Base-by-base conservation (phyloP, 2,113 vertebrate genomes). In the Hippopotamus amphibius region DNA sequence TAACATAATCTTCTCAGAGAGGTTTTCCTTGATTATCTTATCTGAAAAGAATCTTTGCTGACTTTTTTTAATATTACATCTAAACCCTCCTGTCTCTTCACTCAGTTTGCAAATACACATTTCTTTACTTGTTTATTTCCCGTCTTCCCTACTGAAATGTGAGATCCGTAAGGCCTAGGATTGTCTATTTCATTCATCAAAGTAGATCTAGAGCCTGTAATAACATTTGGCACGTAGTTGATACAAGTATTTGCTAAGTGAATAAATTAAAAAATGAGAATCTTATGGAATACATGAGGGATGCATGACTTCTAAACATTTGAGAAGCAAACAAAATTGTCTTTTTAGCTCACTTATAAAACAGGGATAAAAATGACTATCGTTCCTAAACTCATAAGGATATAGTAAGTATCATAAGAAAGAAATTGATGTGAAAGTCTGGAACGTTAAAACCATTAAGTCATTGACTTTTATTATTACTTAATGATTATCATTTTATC, bases 161-260 rank as follows among this genome's bases (percentile, higher is more conserved):
- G 43, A 89, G 26, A 43, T 59, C 19, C n/a, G 53, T 26, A 66
- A 77, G 76, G 21, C 7, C 68, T 83, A 48, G 14, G 61, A 63
- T 57, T 65, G 3, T 59, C 50, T 82, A 55, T 53, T 74, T 90
- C 66, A 90, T 17, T 81, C 16, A 69, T 59, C 46, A 55, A 76
- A 28, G 43, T 90, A 53, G 68, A 61, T 37, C 13, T 61, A 69
- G 30, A 76, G 10, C 4, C n/a, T 61, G 53, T 57, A 61, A 61
- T 53, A 30, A 68, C 90, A 14, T 79, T 80, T 69, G 76, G 22
- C 50, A 82, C 81, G n/a, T 61, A 55, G 16, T 30, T 50, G 76
- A 83, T 19, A 65, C 16, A 85, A 46, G 65, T 86, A 37, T 81
- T 97, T 86, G 41, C 57, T 61, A 95, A 90, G 46, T 55, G 24